These are phyloP conservation scores for Anthoscopus minutus DNA, from an alignment of 2,113 vertebrate species.

Conservation along the genomic window DNA sequence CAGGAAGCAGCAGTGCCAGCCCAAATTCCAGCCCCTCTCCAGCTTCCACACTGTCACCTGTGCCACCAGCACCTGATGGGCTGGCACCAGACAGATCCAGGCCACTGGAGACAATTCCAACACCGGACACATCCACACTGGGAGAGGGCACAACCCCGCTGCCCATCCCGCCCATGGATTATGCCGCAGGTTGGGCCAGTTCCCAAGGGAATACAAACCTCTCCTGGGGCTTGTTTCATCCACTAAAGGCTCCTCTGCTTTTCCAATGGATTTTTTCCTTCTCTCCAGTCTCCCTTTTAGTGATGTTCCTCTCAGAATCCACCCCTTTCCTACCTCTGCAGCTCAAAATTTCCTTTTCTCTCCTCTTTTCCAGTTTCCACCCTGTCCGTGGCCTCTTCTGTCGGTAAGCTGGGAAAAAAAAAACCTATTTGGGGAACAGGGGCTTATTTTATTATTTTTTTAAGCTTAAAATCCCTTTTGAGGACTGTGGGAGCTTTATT, in stretches of 20 bases:
- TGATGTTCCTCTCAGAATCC: background rate
- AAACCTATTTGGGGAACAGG: background rate
- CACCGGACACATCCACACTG: rapidly evolving
- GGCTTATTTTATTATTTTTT: background rate
- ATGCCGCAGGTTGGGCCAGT: background rate
- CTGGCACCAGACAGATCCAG: background rate
- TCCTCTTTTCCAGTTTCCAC: background rate
- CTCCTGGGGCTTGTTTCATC: rapidly evolving
- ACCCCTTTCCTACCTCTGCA: background rate
- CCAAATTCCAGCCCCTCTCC: background rate
- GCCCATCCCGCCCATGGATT: rapidly evolving
- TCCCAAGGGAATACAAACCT: rapidly evolving
- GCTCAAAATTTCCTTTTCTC: background rate
- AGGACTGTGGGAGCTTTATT: background rate
- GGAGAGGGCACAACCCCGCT: background rate
- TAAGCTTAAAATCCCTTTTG: background rate
- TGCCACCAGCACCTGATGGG: background rate
- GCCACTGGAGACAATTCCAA: rapidly evolving
- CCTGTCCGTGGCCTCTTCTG: background rate
- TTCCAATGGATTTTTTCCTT: background rate
- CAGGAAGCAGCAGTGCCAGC: background rate
- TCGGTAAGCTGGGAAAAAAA: background rate
- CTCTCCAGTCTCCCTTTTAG: background rate
- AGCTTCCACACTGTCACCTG: rapidly evolving
- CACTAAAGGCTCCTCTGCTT: background rate